A percentile compares a stretch with the other conserved stretches of the same genome.
Evolutionary conservation across 2,888 invertebrate genomes (phyloP).

Genomic region (Allygus modestus): DNA sequence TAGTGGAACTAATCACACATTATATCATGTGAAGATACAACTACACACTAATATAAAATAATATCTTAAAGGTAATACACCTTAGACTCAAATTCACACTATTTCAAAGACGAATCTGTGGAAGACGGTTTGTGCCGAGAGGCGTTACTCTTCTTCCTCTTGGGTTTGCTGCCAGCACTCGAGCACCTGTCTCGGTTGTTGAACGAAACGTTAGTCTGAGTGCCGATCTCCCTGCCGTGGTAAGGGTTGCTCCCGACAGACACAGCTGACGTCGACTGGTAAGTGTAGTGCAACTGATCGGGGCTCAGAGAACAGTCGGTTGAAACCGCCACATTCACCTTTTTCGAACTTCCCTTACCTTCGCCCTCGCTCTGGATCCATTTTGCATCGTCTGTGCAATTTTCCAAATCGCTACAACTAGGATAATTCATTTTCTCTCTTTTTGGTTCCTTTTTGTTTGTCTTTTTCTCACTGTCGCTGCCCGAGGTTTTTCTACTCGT

Average conservation of each 20-base stretch:
- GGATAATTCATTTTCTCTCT: slow-evolving; percentile 36
- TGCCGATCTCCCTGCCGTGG: slow-evolving; percentile 56
- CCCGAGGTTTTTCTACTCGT: slow-evolving; percentile 48
- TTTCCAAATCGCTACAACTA: slow-evolving; percentile 60
- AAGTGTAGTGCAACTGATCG: slow-evolving; percentile 41
- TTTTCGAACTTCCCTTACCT: slow-evolving; percentile 50
- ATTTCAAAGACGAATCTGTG: slow-evolving; percentile 26
- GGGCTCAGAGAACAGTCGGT: slow-evolving; percentile 58
- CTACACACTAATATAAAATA: neutral
- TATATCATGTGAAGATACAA: neutral
- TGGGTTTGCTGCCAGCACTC: slow-evolving; percentile 27
- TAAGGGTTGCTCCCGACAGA: slow-evolving; percentile 55
- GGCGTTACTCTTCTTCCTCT: slow-evolving; percentile 51
- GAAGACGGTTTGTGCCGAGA: slow-evolving; percentile 41
- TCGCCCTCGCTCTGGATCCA: slow-evolving; percentile 60
- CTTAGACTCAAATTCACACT: neutral
- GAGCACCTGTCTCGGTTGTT: slow-evolving; percentile 54
- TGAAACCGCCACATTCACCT: slow-evolving; percentile 50
- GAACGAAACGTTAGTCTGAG: slow-evolving; percentile 59
- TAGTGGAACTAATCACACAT: slow-evolving; percentile 19
- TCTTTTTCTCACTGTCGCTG: slow-evolving; percentile 39
- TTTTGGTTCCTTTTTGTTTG: slow-evolving; percentile 12
- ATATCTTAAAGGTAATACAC: neutral
- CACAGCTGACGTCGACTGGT: slow-evolving; percentile 51
- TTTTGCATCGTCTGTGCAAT: slow-evolving; percentile 59